phyloP scores from a whole-genome alignment of 2,888 invertebrate species.

The Rotaria magnacalcarata region DNA sequence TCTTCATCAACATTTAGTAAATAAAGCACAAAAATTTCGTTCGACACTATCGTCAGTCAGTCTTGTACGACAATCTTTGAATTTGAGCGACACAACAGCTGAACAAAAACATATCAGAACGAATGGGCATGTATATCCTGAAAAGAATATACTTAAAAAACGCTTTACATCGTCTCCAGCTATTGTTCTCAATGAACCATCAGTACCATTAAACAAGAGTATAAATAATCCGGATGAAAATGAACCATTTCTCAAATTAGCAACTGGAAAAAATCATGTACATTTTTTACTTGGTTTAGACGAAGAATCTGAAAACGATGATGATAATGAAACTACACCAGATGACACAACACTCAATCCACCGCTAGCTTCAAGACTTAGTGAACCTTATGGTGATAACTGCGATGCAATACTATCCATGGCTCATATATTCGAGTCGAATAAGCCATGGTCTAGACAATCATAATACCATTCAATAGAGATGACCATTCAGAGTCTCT shows the following conservation, averaged over 20 bases:
- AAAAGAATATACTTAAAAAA: neutral
- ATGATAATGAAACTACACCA: neutral
- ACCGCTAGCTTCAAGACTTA: neutral
- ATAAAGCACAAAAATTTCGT: neutral
- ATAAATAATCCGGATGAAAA: neutral
- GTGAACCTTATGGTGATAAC: neutral
- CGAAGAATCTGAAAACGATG: neutral
- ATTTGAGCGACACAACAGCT: neutral
- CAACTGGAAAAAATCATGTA: neutral
- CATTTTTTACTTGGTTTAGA: neutral
- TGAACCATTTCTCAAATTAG: neutral
- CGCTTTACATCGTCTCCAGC: neutral
- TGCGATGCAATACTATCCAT: neutral
- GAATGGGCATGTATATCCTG: neutral
- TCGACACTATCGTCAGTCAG: constrained; percentile 13
- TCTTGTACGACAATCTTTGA: constrained; percentile 1
- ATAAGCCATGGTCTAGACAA: neutral
- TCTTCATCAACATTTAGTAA: neutral
- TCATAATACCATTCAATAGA: neutral
- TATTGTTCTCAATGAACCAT: neutral
- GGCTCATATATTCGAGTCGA: neutral
- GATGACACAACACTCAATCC: neutral
- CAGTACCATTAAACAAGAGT: neutral
- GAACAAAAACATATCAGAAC: neutral
- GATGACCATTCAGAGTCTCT: neutral